phyloP scores from a whole-genome alignment of 2,113 vertebrate species.

The Eidolon helvum region DNA sequence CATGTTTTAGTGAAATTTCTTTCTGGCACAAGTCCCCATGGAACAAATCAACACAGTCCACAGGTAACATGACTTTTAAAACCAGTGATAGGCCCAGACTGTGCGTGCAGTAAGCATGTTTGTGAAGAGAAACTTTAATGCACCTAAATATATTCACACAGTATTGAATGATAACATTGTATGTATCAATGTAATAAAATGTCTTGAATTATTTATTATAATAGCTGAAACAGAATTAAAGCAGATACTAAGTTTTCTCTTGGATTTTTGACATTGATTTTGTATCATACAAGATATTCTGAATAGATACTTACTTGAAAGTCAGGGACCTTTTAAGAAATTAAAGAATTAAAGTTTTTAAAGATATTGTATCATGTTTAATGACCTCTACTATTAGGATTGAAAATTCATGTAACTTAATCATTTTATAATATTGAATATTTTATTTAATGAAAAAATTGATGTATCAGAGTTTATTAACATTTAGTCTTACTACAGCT shows the following conservation, averaged over 20 bases:
- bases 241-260: background rate
- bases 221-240: background rate
- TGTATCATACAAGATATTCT: background rate
- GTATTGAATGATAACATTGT: background rate
- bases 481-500: background rate
- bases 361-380: background rate
- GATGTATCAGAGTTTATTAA: background rate
- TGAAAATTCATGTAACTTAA: background rate
- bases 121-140: background rate
- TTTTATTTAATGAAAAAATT: background rate
- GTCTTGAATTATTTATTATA: background rate
- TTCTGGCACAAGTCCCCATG: slow-evolving; percentile 95
- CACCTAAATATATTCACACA: background rate
- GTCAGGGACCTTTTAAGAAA: background rate
- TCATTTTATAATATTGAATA: slow-evolving; percentile 3
- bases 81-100: background rate
- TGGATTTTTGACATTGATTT: background rate
- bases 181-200: background rate
- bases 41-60: slow-evolving; percentile 97
- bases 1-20: slow-evolving; percentile 98
- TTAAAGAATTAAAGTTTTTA: background rate
- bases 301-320: background rate
- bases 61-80: slow-evolving; percentile 84
- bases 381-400: background rate
- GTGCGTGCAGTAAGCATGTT: background rate